Conservation (phyloP, 1,140 invertebrate genomes). For the Augochlora pura region DNA sequence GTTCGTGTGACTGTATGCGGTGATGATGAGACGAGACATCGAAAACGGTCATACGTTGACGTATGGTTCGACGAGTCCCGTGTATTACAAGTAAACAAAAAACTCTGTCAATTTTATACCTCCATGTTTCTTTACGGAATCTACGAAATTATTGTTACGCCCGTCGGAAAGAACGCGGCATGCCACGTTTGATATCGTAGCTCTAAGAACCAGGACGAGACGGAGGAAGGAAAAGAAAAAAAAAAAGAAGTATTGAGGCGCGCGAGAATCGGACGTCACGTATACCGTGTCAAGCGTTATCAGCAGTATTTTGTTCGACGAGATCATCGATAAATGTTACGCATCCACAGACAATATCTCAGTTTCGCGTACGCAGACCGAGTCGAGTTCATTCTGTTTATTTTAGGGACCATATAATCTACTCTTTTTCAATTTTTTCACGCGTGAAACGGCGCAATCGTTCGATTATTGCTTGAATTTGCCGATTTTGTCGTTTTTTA, state of each 20-base stretch:
- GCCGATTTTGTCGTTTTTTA: not conserved
- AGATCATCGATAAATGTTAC: too few species aligned
- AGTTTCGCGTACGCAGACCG: conserved; percentile 4
- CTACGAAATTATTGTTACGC: conserved; percentile 48
- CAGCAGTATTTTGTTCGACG: not conserved
- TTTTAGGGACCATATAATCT: conserved; percentile 5
- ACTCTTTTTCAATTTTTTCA: not conserved
- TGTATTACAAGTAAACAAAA: not conserved
- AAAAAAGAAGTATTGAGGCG: not conserved
- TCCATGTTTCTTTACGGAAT: conserved; percentile 50
- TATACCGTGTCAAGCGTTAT: not conserved
- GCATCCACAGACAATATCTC: not conserved
- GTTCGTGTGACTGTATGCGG: not conserved
- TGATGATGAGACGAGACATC: not conserved
- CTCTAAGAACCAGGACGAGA: conserved; percentile 22
- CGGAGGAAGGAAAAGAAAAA: too few species aligned
- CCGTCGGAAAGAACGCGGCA: conserved; percentile 1
- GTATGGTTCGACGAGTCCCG: not conserved
- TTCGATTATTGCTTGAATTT: not conserved
- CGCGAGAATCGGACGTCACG: not conserved
- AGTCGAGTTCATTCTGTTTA: conserved; percentile 9
- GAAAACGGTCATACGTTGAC: not conserved
- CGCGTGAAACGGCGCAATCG: not conserved
- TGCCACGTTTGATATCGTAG: not conserved
- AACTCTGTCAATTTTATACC: conserved; percentile 48